Evolutionary conservation across 2,888 invertebrate genomes (phyloP), one percentile per base, ranked within the genome.

Genomic region (Baronia brevicornis): DNA sequence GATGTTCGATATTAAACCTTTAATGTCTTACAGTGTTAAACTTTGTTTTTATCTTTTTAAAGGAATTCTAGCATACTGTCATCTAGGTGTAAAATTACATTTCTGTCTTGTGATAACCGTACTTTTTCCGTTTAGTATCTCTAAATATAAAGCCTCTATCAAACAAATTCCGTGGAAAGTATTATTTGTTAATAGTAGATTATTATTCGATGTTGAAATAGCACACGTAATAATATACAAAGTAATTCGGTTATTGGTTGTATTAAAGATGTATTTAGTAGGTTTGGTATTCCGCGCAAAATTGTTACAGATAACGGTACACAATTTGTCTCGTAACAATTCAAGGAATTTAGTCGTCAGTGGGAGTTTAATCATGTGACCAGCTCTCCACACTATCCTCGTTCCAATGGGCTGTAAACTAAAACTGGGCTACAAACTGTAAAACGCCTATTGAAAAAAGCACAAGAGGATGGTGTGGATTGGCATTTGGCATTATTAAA

Each of bases 281-380:
- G 43, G 1, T 38, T 44, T 14, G 41, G 43, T 5, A 44, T 45
- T 12, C 46, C 44, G n/a, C n/a, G n/a, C 0, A 6, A 15, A 4
- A 25, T 36, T 19, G 45, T 48, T 17, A 57, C 35, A 1, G 44
- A 42, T 12, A 48, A 48, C 20, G 45, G 38, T 0, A 33, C 41
- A 3, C 38, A 38, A 3, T 47, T 36, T 21, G 10, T 10, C 2
- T 41, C 40, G 1, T 29, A 3, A n/a, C 41, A 43, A 26, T 47
- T 47, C 26, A 21, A 10, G 17, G 10, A 20, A 3, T 47, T 44
- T n/a, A n/a, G n/a, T n/a, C n/a, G n/a, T n/a, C n/a, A n/a, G n/a
- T n/a, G n/a, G n/a, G n/a, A n/a, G n/a, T n/a, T n/a, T 6, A 7
- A 14, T 2, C 44, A 44, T 7, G 30, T 25, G 1, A 42, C 41